These are phyloP conservation scores for Oncorhynchus nerka DNA, from an alignment of 2,113 vertebrate species.

Conservation along the genomic window DNA sequence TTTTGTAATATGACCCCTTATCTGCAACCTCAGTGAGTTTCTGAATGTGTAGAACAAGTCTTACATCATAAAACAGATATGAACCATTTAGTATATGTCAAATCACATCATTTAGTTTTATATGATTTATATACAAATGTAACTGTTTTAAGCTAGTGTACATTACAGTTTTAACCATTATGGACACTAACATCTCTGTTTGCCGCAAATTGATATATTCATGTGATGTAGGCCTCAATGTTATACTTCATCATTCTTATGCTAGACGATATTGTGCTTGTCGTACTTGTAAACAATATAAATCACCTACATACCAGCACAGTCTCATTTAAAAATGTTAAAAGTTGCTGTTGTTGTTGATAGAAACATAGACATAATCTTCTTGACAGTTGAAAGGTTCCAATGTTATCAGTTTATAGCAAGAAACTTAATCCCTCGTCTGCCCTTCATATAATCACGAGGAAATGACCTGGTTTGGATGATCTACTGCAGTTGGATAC, in stretches of 20 bases:
- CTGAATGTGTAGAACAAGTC: not conserved
- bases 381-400: constrained; percentile 29
- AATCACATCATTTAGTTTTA: not conserved
- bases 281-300: not conserved
- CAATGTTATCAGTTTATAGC: constrained; percentile 3
- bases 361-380: constrained; percentile 28
- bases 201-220: not conserved
- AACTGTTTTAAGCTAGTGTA: not conserved
- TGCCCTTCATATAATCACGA: not conserved
- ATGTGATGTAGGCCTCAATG: not conserved
- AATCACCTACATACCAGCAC: not conserved
- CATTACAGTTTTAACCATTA: not conserved
- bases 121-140: not conserved
- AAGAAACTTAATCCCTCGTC: constrained; percentile 13
- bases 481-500: not conserved
- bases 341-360: not conserved
- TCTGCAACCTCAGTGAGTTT: not conserved
- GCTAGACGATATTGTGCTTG: not conserved
- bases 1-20: constrained; percentile 17
- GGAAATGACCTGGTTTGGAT: not conserved
- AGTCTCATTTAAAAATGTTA: not conserved
- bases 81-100: not conserved
- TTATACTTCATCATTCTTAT: not conserved
- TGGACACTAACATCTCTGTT: not conserved
- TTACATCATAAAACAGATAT: no score